Evolutionary conservation across 2,888 invertebrate genomes (phyloP), one percentile per base, ranked within the genome.

Genomic region (Torymus tubicola): DNA sequence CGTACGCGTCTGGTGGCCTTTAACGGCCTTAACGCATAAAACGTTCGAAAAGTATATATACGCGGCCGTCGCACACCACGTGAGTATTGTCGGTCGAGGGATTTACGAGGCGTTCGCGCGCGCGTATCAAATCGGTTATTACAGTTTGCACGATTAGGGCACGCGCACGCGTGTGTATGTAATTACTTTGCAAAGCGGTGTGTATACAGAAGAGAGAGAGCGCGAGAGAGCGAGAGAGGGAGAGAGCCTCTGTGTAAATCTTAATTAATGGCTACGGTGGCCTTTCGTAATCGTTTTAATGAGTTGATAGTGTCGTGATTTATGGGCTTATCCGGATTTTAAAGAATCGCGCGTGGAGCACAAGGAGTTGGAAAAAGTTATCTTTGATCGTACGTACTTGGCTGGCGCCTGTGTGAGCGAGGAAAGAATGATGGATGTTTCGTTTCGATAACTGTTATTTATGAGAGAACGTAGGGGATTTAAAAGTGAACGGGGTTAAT

Each of bases 101-200:
- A 81, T 77, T 81, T 81, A 81, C 21, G 76, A 67, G 68, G 72
- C 77, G 72, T 76, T 80, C 73, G 57, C 58, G 57, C 58, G 57
- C 42, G 68, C 50, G 77, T 77, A 77, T 81, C 71, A 73, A 81
- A 80, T 80, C 50, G 72, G 76, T 76, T 70, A 73, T 63, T 77
- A 63, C 55, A 53, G 58, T 68, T 31, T 5, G 31, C 21, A 14
- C 42, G 50, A 67, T 73, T 69, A 60, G 50, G 4, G 5, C 53
- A n/a, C 53, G 16, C 16, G 24, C 31, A 5, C 50, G n/a, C 57
- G 18, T 18, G 18, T 18, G 31, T 31, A 21, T 42, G 63, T 73
- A 67, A 63, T 78, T 71, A 65, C 50, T 61, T 68, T 63, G 24
- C 55, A 31, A 31, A 31, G 31, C 31, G 31, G 5, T 5, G 31